Evolutionary conservation across 1,140 invertebrate genomes (phyloP), one percentile per base, ranked within the genome.

Genomic region (Drosophila funebris): DNA sequence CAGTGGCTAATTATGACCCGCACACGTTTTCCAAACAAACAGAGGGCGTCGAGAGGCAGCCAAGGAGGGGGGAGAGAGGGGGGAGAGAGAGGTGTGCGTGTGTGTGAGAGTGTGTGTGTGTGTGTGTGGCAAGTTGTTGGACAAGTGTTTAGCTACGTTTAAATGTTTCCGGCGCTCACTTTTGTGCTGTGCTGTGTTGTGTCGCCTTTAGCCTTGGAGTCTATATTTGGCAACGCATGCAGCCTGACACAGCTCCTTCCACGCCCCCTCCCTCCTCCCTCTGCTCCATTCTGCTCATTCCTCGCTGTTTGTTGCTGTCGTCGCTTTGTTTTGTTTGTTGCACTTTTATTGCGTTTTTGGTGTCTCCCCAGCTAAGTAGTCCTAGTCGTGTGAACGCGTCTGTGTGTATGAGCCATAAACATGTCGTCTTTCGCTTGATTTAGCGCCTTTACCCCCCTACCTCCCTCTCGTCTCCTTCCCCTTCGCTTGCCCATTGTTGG

Each of bases 391-490:
- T 22, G 54, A 37, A 22, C 22, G 22, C 18, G 67, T 39, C n/a
- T 73, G 66, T 85, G 78, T 76, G 83, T 83, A 68, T 78, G 62
- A 76, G 87, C 90, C 81, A 91, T 91, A 91, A 91, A 91, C 90
- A 91, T 91, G 90, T 91, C 90, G 83, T 88, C 83, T 88, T 84
- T 78, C 83, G 82, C 83, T 91, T 91, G 90, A 91, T 91, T 90
- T 91, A 91, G 83, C 75, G 73, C 36, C 24, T 27, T 0, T n/a
- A n/a, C n/a, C n/a, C n/a, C n/a, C n/a, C n/a, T n/a, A n/a, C n/a
- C n/a, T n/a, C n/a, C n/a, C n/a, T n/a, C n/a, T 58, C 22, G 44
- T 57, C 43, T 58, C 41, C 29, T 16, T 13, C 3, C 36, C 44
- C 22, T 8, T 11, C 39, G 11, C 11, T 27, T 16, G 33, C 29